A percentile compares a stretch with the other conserved stretches of the same genome.
Evolutionary conservation across 2,113 vertebrate genomes (phyloP).

Genomic region (Callaeas wilsoni): DNA sequence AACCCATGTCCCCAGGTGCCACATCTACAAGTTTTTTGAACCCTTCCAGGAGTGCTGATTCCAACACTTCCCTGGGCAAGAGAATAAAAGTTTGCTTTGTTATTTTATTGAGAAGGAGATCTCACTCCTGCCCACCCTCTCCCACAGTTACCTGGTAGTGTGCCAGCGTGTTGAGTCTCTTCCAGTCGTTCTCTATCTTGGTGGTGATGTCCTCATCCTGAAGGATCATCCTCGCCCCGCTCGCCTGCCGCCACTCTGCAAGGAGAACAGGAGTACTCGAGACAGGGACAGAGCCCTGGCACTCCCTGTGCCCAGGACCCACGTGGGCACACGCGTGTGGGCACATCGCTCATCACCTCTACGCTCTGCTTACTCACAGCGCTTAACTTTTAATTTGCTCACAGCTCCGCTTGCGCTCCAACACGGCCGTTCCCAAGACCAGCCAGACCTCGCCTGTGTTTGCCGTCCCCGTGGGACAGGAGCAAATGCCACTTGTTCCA

Average conservation of each 20-base stretch:
- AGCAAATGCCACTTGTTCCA: background rate
- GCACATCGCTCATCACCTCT: background rate
- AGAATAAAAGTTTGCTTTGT: background rate
- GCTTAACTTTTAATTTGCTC: background rate
- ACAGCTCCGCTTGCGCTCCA: background rate
- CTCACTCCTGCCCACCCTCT: background rate
- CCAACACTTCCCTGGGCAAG: background rate
- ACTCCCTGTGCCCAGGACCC: background rate
- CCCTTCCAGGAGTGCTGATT: too few species aligned
- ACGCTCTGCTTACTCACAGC: background rate
- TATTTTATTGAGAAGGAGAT: background rate
- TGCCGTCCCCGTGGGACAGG: background rate
- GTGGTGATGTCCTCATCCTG: constrained; percentile 84
- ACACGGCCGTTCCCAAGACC: fast-evolving
- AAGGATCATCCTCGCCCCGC: constrained; percentile 76
- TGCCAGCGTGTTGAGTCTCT: constrained; percentile 76
- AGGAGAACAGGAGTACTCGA: background rate
- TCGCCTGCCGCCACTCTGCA: constrained; percentile 80
- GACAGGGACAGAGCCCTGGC: background rate
- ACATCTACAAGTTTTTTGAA: background rate
- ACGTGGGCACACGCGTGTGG: background rate
- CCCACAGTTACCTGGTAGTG: constrained; percentile 69
- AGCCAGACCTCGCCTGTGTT: background rate
- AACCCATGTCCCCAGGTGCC: background rate
- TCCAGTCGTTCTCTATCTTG: constrained; percentile 85